Evolutionary conservation across 2,113 vertebrate species (phyloP).

Genomic region (Gadus macrocephalus): DNA sequence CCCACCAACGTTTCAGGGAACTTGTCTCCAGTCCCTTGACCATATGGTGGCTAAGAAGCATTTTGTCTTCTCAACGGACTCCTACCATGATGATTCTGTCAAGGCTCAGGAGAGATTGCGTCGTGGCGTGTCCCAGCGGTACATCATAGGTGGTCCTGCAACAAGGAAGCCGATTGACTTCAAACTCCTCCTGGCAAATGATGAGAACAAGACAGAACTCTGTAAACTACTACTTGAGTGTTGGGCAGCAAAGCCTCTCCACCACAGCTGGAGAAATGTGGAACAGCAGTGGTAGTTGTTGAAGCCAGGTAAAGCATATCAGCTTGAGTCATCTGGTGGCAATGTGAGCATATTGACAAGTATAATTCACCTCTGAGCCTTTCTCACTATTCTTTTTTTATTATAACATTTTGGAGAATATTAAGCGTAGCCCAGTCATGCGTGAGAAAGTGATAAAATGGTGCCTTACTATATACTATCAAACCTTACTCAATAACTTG

Average conservation of each 20-base stretch:
- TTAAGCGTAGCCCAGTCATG: no score
- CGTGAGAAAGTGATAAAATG: no score
- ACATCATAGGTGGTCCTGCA: conserved; percentile 1
- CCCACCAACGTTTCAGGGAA: neutral
- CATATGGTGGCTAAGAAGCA: conserved; percentile 4
- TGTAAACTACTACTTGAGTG: neutral
- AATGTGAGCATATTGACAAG: neutral
- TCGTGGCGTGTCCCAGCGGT: conserved; percentile 2
- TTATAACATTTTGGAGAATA: no score
- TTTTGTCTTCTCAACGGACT: conserved; percentile 2
- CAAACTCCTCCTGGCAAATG: conserved; percentile 9
- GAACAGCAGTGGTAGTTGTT: conserved; percentile 4
- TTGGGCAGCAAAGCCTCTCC: neutral
- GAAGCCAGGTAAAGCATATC: conserved; percentile 2
- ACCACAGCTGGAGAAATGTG: conserved; percentile 2
- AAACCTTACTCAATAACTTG: no score
- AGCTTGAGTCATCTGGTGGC: conserved; percentile 3
- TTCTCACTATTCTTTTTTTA: no score
- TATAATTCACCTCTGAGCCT: no score
- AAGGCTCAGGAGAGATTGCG: neutral
- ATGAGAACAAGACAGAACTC: neutral
- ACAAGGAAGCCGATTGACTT: conserved; percentile 1
- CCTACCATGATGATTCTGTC: neutral
- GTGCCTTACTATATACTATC: no score
- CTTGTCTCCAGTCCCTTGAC: neutral